A percentile compares a stretch with the other conserved stretches of the same genome.
phyloP scores from a whole-genome alignment of 1,140 invertebrate species.

The Megalopta genalis region DNA sequence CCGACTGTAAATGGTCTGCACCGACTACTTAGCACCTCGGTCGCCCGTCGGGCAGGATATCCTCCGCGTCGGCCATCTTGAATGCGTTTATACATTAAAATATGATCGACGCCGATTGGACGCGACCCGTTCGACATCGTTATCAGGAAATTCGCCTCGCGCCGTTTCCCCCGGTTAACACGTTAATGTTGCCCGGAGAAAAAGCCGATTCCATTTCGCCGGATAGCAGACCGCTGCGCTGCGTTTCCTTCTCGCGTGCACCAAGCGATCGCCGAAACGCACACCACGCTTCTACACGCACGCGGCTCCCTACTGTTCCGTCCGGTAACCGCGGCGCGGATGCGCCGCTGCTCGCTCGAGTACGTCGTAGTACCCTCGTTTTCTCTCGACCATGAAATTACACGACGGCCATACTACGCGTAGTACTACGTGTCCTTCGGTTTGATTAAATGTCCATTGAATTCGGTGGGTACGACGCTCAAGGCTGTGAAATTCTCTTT shows the following conservation, averaged over 20 bases:
- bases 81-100: too few species aligned
- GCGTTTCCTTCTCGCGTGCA: background rate
- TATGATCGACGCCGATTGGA: too few species aligned
- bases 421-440: conserved; percentile 63
- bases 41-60: too few species aligned
- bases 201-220: background rate
- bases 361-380: conserved; percentile 62
- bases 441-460: conserved; percentile 63
- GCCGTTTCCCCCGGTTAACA: too few species aligned
- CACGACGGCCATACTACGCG: conserved; percentile 54
- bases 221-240: background rate
- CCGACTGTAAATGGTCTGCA: too few species aligned
- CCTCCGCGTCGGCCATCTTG: too few species aligned
- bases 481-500: conserved; percentile 49
- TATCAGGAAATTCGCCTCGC: too few species aligned
- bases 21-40: too few species aligned
- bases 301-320: background rate
- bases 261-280: background rate
- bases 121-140: too few species aligned
- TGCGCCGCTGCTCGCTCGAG: conserved; percentile 59
- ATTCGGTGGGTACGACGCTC: conserved; percentile 48
- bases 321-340: conserved; percentile 38
- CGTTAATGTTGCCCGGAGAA: too few species aligned
- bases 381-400: conserved; percentile 66
- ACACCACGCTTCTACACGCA: too few species aligned